These are phyloP conservation scores for Entomobrya multifasciata DNA, from an alignment of 2,888 invertebrate species.

Conservation along the genomic window DNA sequence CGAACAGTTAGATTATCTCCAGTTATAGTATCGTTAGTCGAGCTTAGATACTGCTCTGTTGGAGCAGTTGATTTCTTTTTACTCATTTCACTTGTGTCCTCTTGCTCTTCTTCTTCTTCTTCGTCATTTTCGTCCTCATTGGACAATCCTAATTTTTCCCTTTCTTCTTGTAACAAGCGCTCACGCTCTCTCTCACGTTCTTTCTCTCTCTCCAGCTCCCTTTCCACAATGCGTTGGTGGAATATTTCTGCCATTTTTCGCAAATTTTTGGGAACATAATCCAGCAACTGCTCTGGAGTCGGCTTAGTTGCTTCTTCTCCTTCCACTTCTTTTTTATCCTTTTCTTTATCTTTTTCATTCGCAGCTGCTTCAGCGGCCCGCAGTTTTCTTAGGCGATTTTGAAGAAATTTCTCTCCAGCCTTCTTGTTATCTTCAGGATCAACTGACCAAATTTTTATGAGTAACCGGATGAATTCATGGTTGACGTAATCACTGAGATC, in stretches of 20 bases:
- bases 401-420: constrained; percentile 1
- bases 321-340: too few species aligned
- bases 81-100: neutral
- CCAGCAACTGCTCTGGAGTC: constrained; percentile 7
- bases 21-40: neutral
- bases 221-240: neutral
- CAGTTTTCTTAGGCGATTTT: neutral
- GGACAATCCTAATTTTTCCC: neutral
- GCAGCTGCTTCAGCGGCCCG: neutral
- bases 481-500: constrained; percentile 9
- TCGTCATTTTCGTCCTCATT: constrained; percentile 9
- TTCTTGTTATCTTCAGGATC: constrained; percentile 19
- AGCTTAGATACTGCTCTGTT: neutral
- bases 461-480: neutral
- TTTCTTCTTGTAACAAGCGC: neutral
- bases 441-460: neutral
- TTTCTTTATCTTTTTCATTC: too few species aligned
- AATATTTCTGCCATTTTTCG: constrained; percentile 24
- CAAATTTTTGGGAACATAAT: constrained; percentile 37
- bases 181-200: constrained; percentile 38
- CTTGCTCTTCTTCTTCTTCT: neutral
- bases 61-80: neutral
- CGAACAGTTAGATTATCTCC: neutral
- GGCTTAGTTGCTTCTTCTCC: neutral
- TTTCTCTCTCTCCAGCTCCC: constrained; percentile 37